Evolutionary conservation across 2,113 vertebrate genomes (phyloP).

Genomic region (Phalacrocorax brasilianus): DNA sequence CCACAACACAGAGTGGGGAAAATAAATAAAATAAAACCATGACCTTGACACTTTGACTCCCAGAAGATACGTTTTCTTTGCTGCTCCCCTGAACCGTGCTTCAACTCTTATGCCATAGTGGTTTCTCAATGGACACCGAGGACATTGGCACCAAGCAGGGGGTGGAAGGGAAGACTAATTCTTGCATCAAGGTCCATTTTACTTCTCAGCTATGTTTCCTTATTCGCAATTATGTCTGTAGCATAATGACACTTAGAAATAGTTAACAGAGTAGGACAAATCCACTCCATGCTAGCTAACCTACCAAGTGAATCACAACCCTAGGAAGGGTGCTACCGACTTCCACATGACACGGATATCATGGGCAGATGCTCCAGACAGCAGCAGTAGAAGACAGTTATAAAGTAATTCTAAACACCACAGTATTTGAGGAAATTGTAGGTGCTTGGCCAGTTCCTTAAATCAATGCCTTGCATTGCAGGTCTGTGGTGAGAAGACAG

Average conservation of each 20-base stretch:
- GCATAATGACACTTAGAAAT: neutral
- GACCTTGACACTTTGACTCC: neutral
- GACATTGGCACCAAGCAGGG: neutral
- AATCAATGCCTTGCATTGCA: neutral
- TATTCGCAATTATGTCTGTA: accelerated
- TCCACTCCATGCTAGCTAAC: neutral
- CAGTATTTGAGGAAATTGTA: neutral
- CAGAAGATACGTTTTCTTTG: neutral
- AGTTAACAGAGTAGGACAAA: neutral
- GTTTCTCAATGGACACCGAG: neutral
- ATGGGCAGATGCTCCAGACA: neutral
- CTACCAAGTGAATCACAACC: neutral
- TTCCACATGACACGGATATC: neutral
- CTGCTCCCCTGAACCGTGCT: neutral
- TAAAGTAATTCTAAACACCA: neutral
- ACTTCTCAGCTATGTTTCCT: neutral
- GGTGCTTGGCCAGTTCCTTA: neutral
- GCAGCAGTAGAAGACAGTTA: neutral
- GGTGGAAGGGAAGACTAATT: neutral
- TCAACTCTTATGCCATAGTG: accelerated
- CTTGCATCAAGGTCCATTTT: neutral
- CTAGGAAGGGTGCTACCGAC: neutral
- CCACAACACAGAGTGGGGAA: neutral
- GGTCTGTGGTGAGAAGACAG: neutral
- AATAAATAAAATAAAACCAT: neutral